Conservation (phyloP, 2,888 invertebrate genomes). For the Cremastinae sp. region DNA sequence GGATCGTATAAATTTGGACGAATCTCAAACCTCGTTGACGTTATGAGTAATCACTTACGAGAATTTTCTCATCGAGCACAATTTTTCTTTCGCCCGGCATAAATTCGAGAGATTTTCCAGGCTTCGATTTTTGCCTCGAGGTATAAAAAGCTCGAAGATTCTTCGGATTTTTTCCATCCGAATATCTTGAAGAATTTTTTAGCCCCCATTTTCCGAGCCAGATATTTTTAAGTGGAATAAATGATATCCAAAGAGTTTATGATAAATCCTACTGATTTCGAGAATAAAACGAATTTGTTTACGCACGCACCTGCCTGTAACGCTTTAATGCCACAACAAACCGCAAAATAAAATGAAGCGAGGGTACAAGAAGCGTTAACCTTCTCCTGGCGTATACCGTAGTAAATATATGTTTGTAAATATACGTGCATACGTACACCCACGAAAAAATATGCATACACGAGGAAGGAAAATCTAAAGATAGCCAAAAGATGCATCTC, state of each 20-base stretch:
- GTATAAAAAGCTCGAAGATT: no score
- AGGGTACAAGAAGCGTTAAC: slow-evolving; percentile 35
- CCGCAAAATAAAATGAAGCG: slow-evolving; percentile 24
- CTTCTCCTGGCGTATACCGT: slow-evolving; percentile 9
- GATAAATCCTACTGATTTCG: slow-evolving; percentile 3
- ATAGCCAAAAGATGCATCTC: slow-evolving; percentile 60
- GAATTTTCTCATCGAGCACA: not conserved
- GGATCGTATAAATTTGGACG: slow-evolving; percentile 13
- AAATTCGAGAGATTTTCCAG: slow-evolving; percentile 8
- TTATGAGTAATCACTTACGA: slow-evolving; percentile 12
- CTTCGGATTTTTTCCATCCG: no score
- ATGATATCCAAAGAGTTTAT: not conserved
- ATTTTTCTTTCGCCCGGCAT: slow-evolving; percentile 1
- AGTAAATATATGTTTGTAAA: slow-evolving; percentile 21
- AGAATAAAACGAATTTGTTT: slow-evolving; percentile 38
- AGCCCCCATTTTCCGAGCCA: no score
- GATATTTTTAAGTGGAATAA: not conserved
- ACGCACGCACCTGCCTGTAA: slow-evolving; percentile 33
- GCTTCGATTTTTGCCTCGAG: slow-evolving; percentile 10
- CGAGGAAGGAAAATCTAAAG: slow-evolving; percentile 65
- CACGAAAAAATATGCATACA: slow-evolving; percentile 13
- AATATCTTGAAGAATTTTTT: no score
- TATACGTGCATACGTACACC: not conserved
- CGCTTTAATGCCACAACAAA: slow-evolving; percentile 38
- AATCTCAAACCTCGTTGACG: slow-evolving; percentile 28